A percentile compares a stretch with the other conserved stretches of the same genome.
Conservation (phyloP, 2,888 invertebrate species). For the Rhyacophila evoluta region DNA sequence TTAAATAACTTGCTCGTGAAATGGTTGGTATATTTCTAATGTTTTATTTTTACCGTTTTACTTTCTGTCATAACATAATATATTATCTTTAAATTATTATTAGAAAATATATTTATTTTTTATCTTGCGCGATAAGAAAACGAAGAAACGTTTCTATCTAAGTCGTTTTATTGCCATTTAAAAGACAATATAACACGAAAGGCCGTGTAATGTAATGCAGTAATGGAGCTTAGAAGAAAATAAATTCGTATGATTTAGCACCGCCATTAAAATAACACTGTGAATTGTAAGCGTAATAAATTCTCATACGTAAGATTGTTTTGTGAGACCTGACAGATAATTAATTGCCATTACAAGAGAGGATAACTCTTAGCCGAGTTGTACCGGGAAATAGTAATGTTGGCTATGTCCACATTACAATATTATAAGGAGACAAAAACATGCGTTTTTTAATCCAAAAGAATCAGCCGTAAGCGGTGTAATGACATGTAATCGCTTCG, state of each 20-base stretch:
- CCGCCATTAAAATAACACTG: conserved; percentile 45
- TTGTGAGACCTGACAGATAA: conserved; percentile 51
- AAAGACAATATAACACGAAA: conserved; percentile 29
- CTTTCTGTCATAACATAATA: too few species aligned
- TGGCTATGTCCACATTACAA: background rate
- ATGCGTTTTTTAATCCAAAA: too few species aligned
- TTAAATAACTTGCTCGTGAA: too few species aligned
- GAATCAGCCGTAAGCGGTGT: too few species aligned
- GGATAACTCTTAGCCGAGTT: conserved; percentile 38
- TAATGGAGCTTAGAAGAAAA: conserved; percentile 43
- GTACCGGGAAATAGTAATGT: conserved; percentile 23
- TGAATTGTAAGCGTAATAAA: conserved; percentile 49
- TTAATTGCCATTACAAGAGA: conserved; percentile 49
- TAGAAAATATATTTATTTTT: background rate
- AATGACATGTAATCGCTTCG: too few species aligned
- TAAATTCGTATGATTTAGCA: conserved; percentile 48
- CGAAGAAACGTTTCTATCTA: background rate
- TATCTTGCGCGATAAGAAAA: background rate
- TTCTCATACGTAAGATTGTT: conserved; percentile 48
- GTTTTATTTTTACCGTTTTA: too few species aligned
- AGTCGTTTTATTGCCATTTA: conserved; percentile 23
- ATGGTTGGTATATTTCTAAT: too few species aligned
- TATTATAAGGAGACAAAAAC: too few species aligned
- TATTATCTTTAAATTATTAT: background rate
- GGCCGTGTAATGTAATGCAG: conserved; percentile 23